Evolutionary conservation across 1,140 invertebrate species (phyloP), one percentile per base, ranked within the genome.

Genomic region (Brachionus koreanus): DNA sequence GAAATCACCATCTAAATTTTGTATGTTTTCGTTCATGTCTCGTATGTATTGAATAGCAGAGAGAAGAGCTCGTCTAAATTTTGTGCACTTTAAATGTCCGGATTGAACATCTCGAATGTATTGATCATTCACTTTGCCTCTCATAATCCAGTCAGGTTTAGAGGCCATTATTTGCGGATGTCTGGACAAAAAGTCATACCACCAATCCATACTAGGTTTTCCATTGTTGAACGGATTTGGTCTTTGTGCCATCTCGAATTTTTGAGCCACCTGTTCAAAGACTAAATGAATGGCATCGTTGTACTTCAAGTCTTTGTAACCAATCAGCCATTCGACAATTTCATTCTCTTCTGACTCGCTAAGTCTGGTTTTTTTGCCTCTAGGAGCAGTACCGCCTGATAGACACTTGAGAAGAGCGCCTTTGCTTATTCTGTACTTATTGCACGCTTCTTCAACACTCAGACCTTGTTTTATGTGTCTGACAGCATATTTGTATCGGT

Each of bases 121-220:
- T 52, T 82, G 79, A 43, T 82, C 79, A 72, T 82, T 82, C 12
- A 82, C 79, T 82, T 82, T 82, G 16, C 79, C 79, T 67, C 79
- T 67, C 65, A 67, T 82, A 5, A 82, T 46, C 79, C 79, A 82
- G 19, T 82, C 79, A 43, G 79, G 79, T 72, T 82, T 82, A 49
- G 79, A 82, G 7, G 79, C 79, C 79, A 82, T 67, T 69, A 82
- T 69, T 46, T 82, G 79, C 12, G 79, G 79, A 52, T 82, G 79
- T 19, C 79, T 42, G 13, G 79, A 82, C 35, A 82, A 52, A 69
- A 82, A 82, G 33, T 82, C 79, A 72, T 82, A 82, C 79, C 79
- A 82, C 79, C 79, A 82, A 29, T 82, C 79, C 79, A 82, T 82
- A 13, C 57, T 67, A 7, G 79, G 79, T 52, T 72, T 67, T 13